Percentiles rank a stretch among this genome's conserved stretches.
Evolutionary conservation across 2,888 invertebrate genomes (phyloP).

Genomic region (Lacanobia oleracea): DNA sequence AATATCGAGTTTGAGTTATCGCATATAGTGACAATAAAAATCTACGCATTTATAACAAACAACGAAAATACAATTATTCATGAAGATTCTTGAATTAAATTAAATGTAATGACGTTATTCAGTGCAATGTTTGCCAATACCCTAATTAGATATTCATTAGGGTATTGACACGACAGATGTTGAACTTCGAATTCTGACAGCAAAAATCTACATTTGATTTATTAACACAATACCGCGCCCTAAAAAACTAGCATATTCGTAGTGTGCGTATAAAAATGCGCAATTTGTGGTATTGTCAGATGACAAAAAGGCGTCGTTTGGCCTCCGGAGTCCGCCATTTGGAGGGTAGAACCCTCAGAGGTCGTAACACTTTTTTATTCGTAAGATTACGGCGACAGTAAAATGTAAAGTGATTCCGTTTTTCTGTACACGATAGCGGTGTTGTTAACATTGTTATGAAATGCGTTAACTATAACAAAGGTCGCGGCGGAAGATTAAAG

Average conservation of each 20-base stretch:
- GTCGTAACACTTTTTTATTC: conserved; percentile 80
- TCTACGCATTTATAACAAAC: conserved; percentile 8
- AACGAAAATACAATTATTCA: no score
- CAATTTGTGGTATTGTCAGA: conserved; percentile 80
- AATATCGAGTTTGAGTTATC: conserved; percentile 17
- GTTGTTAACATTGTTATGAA: conserved; percentile 64
- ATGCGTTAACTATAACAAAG: conserved; percentile 38
- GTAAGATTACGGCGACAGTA: conserved; percentile 79
- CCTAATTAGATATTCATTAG: no score
- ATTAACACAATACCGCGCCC: conserved; percentile 33
- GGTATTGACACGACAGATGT: no score
- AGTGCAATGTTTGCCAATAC: no score
- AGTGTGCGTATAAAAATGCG: conserved; percentile 66
- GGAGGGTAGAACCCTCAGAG: conserved; percentile 67
- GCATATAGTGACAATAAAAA: background rate
- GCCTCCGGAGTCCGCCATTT: conserved; percentile 69
- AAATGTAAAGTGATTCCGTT: conserved; percentile 82
- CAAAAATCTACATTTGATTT: conserved; percentile 49
- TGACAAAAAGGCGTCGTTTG: conserved; percentile 82
- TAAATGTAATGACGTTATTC: no score
- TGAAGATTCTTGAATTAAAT: no score
- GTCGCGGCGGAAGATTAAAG: conserved; percentile 19
- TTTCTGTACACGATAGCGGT: conserved; percentile 66
- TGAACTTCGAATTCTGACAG: no score
- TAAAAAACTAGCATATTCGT: conserved; percentile 46